Percentiles rank a stretch among this genome's conserved stretches.
phyloP scores from a whole-genome alignment of 1,140 invertebrate species.

The Eciton burchellii region DNA sequence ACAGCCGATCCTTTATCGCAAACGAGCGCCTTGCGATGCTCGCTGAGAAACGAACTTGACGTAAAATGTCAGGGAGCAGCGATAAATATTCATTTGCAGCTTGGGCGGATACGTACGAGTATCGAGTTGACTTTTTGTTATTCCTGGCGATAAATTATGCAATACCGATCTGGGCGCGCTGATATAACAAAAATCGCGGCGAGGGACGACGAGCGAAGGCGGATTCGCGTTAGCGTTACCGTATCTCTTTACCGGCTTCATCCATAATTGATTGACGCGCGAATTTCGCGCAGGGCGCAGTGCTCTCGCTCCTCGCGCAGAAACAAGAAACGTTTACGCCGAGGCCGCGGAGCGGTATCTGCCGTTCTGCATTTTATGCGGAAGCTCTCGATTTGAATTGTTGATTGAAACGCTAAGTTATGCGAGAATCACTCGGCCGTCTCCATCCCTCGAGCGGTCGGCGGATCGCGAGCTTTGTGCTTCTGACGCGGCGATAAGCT shows the following conservation, averaged over 20 bases:
- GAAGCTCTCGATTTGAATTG: conserved; percentile 75
- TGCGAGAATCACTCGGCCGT: conserved; percentile 63
- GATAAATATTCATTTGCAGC: conserved; percentile 41
- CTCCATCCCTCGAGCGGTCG: conserved; percentile 16
- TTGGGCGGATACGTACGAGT: conserved; percentile 29
- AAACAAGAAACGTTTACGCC: conserved; percentile 23
- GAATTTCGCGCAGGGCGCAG: conserved; percentile 31
- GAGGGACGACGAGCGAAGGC: neutral
- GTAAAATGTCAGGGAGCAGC: too few species aligned
- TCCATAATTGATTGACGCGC: conserved; percentile 70
- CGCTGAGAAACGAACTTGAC: conserved; percentile 15
- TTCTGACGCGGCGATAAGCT: conserved; percentile 12
- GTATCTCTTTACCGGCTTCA: conserved; percentile 38
- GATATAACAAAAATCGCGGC: conserved; percentile 31
- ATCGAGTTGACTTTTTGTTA: conserved; percentile 9
- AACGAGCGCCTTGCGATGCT: neutral
- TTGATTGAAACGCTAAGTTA: conserved; percentile 73
- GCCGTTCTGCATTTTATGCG: conserved; percentile 67
- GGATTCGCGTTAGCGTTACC: conserved; percentile 15
- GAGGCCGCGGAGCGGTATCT: conserved; percentile 40
- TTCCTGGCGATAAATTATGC: conserved; percentile 34
- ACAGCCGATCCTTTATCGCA: too few species aligned
- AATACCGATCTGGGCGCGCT: conserved; percentile 17
- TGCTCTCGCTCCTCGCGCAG: conserved; percentile 59
- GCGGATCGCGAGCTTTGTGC: conserved; percentile 17